Evolutionary conservation across 92 coral and sea anemone genomes (phyloP), one percentile per base, ranked within the genome.

Genomic region (Ricordea florida): DNA sequence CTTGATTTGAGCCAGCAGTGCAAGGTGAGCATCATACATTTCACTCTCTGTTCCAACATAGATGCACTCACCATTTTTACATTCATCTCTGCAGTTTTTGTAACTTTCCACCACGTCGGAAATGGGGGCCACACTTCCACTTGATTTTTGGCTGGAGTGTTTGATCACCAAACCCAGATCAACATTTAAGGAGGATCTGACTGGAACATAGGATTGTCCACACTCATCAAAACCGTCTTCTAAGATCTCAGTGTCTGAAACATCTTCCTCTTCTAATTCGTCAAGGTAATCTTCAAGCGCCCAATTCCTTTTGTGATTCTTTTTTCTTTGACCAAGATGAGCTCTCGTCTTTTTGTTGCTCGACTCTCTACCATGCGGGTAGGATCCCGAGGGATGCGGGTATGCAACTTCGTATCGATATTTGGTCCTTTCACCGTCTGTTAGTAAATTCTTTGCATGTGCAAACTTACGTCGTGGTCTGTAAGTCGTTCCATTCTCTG

Each of bases 401-500:
- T 80, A 89, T 27, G 67, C 47, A 3, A 89, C 70, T 58, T 89
- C 94, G 57, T 73, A 85, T 17, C 71, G 81, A 18, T 69, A 55
- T 25, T 74, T 77, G 22, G 53, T 45, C 14, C 73, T 47, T 34
- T 61, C 33, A 31, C 7, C 33, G 4, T 30, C 56, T 5, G 55
- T 30, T 15, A 64, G 69, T n/a, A 88, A 72, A 30, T 37, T 48
- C 23, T 81, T 22, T 13, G 63, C 36, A 3, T 41, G 55, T 4
- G 86, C 87, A 36, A 62, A 69, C 37, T 68, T 57, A 29, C 79
- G 57, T 58, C 65, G 73, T n/a, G 88, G 71, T 56, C 41, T 37
- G 49, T 79, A 68, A 57, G 74, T 55, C 43, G 44, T 74, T 4
- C 76, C 74, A 41, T 62, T 55, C 30, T 74, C 74, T 7, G 81